Evolutionary conservation across 1,140 invertebrate species (phyloP).

Genomic region (Drosophila burlai): DNA sequence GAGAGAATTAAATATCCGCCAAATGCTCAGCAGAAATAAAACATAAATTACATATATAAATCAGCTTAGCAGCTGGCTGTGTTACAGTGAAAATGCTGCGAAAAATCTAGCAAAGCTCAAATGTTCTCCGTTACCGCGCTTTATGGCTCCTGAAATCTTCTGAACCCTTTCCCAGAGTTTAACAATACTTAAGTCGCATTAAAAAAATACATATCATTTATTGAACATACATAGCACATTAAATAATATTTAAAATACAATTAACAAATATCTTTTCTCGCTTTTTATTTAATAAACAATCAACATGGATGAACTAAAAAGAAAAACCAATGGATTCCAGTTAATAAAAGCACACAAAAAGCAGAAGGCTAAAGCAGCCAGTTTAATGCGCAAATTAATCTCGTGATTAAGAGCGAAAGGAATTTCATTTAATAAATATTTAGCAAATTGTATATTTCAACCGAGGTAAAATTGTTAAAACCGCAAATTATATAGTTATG

Average conservation of each 20-base stretch:
- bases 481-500: conserved; percentile 33
- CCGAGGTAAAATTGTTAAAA: conserved; percentile 43
- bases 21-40: conserved; percentile 42
- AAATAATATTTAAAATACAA: conserved; percentile 24
- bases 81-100: conserved; percentile 10
- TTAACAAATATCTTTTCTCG: conserved; percentile 29
- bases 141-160: conserved; percentile 10
- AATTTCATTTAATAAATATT: conserved; percentile 38
- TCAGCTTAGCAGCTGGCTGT: conserved; percentile 56
- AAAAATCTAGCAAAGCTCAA: conserved; percentile 16
- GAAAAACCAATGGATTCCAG: conserved; percentile 2
- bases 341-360: conserved; percentile 7
- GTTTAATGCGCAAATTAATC: conserved; percentile 39
- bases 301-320: conserved; percentile 29
- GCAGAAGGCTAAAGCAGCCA: conserved; percentile 21
- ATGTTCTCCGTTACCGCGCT: conserved; percentile 16
- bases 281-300: conserved; percentile 41
- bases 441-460: conserved; percentile 47
- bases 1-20: conserved; percentile 25
- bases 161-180: conserved; percentile 4
- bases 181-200: conserved; percentile 13
- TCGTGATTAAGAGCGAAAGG: conserved; percentile 29
- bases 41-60: conserved; percentile 13
- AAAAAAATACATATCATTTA: conserved; percentile 74
- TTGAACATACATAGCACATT: conserved; percentile 30